Conservation (phyloP, 2,888 invertebrate species). For the Ophioninae sp. region DNA sequence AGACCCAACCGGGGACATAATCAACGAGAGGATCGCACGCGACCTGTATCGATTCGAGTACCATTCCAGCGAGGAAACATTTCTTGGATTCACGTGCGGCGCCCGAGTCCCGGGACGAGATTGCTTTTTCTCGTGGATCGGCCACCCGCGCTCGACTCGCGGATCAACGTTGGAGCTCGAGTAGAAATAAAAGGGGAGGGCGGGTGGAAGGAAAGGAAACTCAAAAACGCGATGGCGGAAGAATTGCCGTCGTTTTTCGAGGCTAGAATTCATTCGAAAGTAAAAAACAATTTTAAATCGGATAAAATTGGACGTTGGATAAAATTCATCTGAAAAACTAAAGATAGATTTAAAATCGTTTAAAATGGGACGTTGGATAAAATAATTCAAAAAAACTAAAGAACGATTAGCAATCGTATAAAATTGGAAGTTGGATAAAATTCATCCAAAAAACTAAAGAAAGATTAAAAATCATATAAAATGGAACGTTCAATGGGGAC, state of each 20-base stretch:
- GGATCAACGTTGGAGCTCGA: neutral
- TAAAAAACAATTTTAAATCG: too few species aligned
- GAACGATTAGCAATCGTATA: too few species aligned
- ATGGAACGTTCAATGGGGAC: too few species aligned
- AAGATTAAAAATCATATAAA: too few species aligned
- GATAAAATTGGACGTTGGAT: too few species aligned
- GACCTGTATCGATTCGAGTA: conserved; percentile 53
- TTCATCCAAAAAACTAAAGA: too few species aligned
- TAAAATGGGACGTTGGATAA: too few species aligned
- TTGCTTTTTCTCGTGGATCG: neutral
- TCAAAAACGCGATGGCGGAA: neutral
- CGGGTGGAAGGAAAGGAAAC: conserved; percentile 1
- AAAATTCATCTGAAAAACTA: too few species aligned
- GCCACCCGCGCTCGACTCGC: conserved; percentile 13
- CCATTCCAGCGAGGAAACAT: conserved; percentile 12
- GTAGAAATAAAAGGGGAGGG: conserved; percentile 1
- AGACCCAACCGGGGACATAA: conserved; percentile 59
- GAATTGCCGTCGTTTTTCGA: conserved; percentile 59
- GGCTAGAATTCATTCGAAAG: too few species aligned
- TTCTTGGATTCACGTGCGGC: neutral
- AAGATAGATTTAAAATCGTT: too few species aligned
- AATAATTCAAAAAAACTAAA: too few species aligned
- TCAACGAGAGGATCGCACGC: conserved; percentile 57
- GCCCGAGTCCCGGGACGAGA: neutral
- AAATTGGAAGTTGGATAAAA: too few species aligned